These are phyloP conservation scores for Drosophila kanapiae DNA, from an alignment of 1,140 invertebrate genomes.

Conservation along the genomic window DNA sequence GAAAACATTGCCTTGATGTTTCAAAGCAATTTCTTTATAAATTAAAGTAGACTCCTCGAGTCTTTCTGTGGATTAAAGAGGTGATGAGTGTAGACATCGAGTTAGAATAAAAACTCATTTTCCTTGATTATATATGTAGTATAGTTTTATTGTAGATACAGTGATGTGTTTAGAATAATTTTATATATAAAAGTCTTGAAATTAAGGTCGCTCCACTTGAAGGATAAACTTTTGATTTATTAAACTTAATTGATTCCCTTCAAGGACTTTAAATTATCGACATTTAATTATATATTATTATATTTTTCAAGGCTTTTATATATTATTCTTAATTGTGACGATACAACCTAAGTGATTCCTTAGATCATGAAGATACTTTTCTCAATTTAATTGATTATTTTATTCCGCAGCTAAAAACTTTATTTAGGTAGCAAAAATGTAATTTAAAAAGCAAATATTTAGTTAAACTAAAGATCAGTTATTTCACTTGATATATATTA, in stretches of 20 bases:
- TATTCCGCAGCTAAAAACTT: no score
- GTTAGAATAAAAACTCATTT: neutral
- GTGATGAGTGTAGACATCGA: neutral
- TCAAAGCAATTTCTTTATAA: neutral
- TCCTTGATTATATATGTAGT: no score
- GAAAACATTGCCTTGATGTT: neutral
- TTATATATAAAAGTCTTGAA: neutral
- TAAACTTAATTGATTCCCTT: fast-evolving
- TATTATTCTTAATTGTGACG: no score
- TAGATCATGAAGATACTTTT: no score
- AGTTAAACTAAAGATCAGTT: no score
- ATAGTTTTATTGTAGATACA: no score
- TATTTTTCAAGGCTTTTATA: neutral
- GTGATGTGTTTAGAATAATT: neutral
- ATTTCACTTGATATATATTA: neutral
- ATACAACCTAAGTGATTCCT: no score
- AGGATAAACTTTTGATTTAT: neutral
- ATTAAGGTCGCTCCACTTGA: neutral
- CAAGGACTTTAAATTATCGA: neutral
- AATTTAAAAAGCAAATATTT: no score
- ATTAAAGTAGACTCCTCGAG: neutral
- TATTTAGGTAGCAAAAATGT: no score
- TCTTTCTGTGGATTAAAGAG: neutral
- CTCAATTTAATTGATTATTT: no score
- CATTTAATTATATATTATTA: neutral